Conservation (phyloP, 2,888 invertebrate genomes). For the Pammene aurita region DNA sequence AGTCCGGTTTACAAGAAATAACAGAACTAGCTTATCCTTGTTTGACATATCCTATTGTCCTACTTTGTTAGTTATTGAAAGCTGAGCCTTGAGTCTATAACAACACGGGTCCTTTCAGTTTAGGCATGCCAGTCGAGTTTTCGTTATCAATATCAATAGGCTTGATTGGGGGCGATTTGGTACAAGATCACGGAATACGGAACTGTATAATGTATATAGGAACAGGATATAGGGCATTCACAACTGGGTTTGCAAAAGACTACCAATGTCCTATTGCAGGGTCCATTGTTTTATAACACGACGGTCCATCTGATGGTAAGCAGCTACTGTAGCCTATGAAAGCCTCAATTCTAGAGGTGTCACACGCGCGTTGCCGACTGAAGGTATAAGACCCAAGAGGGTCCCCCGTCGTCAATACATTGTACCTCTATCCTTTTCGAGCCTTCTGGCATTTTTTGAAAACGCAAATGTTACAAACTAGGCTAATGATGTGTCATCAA, state of each 20-base stretch:
- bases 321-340: too few species aligned
- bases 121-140: background rate
- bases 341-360: too few species aligned
- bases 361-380: too few species aligned
- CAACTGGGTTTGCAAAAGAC: background rate
- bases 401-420: too few species aligned
- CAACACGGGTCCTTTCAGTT: background rate
- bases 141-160: background rate
- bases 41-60: constrained; percentile 36
- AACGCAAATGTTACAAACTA: too few species aligned
- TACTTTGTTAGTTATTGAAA: constrained; percentile 19
- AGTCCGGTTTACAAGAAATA: constrained; percentile 26
- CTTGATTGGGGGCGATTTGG: constrained; percentile 23
- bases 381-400: too few species aligned
- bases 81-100: background rate
- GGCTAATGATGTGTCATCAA: too few species aligned
- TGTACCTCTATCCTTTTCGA: too few species aligned
- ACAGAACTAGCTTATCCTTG: constrained; percentile 24
- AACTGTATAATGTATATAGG: constrained; percentile 15
- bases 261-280: too few species aligned
- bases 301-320: too few species aligned
- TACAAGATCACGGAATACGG: constrained; percentile 22
- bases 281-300: too few species aligned
- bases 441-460: too few species aligned
- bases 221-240: constrained; percentile 17